These are phyloP conservation scores for Agapornis roseicollis DNA, from an alignment of 2,113 vertebrate genomes.

Conservation along the genomic window DNA sequence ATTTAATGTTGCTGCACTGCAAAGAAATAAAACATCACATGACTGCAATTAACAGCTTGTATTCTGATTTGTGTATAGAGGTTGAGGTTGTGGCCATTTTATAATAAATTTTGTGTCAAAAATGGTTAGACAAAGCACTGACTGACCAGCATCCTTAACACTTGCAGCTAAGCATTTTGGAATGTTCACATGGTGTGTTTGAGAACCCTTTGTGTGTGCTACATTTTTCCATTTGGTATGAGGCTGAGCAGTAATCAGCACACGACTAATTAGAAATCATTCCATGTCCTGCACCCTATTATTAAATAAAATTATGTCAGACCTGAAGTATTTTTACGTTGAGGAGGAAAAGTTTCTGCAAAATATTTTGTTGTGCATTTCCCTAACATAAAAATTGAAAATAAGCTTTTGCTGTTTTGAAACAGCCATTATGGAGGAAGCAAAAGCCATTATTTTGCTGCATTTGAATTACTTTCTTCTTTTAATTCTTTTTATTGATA, in stretches of 20 bases:
- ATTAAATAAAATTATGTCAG: conserved; percentile 49
- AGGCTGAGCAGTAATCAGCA: conserved; percentile 54
- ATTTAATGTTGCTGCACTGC: neutral
- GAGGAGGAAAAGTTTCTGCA: neutral
- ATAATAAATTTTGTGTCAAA: neutral
- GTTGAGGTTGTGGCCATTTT: neutral
- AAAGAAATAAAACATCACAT: neutral
- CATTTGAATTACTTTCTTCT: neutral
- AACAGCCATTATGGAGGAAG: neutral
- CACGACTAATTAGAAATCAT: conserved; percentile 64
- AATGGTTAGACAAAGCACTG: neutral
- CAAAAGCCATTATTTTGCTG: neutral
- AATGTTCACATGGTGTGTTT: conserved; percentile 22
- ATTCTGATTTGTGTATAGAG: neutral
- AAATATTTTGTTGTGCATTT: neutral
- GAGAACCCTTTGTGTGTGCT: neutral
- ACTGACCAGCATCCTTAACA: conserved; percentile 9
- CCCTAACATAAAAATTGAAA: neutral
- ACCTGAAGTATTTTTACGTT: conserved; percentile 19
- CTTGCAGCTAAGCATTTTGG: conserved; percentile 51
- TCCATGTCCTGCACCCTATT: conserved; percentile 7
- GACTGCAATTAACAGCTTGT: neutral
- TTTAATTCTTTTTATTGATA: neutral
- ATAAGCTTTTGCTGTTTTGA: neutral
- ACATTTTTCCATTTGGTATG: conserved; percentile 16